Evolutionary conservation across 2,797 vertebrate genomes (phyloP), one percentile per base, ranked within the genome.

Genomic region (Chelon labrosus): DNA sequence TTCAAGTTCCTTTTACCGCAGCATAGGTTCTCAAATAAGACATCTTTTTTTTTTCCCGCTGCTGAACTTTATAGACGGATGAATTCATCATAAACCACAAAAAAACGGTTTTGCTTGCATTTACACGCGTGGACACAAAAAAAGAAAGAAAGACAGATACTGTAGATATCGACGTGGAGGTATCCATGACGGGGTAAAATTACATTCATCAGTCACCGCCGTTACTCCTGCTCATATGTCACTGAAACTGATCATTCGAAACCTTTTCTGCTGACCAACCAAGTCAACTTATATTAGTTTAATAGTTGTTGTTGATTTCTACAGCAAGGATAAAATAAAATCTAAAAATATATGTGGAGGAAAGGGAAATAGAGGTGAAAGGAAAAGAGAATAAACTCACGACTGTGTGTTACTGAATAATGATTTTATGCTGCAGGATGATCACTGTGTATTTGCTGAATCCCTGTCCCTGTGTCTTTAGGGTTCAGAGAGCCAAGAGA

Each of bases 281-380:
- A 51, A 57, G 42, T 55, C 65, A 20, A 42, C 25, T 73, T 82
- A 44, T 79, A 60, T 80, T 85, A 76, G 75, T 84, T 84, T 82
- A 89, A 87, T 80, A 64, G 65, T 70, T 81, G 72, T 79, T 87
- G 63, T 80, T 75, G 65, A 85, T 83, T 88, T 85, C 65, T 51
- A 73, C 62, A 80, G 59, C 70, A 59, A 56, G 25, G 35, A 14
- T 59, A 86, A 72, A 8, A 47, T 61, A 51, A 69, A 50, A 75
- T 25, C 2, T 17, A 73, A 65, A 66, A 66, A 71, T 65, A 62
- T 27, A 27, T 5, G 60, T 49, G 70, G 60, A 63, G n/a, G 19
- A 12, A 44, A 64, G 65, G 41, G 74, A 56, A 76, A 66, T 44
- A 44, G 13, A n/a, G 16, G 14, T n/a, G n/a, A 22, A 13, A 41